Evolutionary conservation across 2,797 vertebrate species (phyloP).

Genomic region (Diceros bicornis): DNA sequence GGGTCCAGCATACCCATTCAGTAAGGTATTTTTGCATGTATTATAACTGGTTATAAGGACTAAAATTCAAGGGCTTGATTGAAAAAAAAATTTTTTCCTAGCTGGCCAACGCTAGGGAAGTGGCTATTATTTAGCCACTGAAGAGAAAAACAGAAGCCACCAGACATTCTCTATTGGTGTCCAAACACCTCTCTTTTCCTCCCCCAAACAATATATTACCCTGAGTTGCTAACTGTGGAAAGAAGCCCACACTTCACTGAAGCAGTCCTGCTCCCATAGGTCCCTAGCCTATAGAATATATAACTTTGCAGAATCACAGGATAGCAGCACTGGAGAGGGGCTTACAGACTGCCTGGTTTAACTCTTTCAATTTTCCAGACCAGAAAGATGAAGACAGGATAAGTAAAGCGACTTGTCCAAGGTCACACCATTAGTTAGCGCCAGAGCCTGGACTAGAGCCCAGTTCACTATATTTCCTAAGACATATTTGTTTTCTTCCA

Average conservation of each 20-base stretch:
- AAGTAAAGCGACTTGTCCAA: neutral
- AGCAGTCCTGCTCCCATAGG: neutral
- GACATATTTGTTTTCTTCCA: neutral
- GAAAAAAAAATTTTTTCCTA: neutral
- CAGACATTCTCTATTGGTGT: neutral
- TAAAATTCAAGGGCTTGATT: neutral
- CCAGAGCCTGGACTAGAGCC: neutral
- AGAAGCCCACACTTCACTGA: neutral
- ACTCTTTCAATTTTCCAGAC: neutral
- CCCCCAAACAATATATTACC: neutral
- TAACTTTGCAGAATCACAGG: neutral
- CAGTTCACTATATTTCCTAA: neutral
- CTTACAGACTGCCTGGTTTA: neutral
- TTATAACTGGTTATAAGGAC: conserved; percentile 26
- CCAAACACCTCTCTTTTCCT: neutral
- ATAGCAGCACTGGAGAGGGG: neutral
- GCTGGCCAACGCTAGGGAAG: neutral
- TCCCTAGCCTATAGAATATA: neutral
- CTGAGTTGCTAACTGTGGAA: neutral
- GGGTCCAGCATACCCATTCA: neutral
- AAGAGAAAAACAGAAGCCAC: neutral
- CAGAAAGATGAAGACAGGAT: neutral
- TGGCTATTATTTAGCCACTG: neutral
- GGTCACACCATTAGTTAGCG: neutral
- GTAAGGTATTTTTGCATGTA: neutral